Evolutionary conservation across 2,888 invertebrate species (phyloP).

Genomic region (Eupeodes luniger): DNA sequence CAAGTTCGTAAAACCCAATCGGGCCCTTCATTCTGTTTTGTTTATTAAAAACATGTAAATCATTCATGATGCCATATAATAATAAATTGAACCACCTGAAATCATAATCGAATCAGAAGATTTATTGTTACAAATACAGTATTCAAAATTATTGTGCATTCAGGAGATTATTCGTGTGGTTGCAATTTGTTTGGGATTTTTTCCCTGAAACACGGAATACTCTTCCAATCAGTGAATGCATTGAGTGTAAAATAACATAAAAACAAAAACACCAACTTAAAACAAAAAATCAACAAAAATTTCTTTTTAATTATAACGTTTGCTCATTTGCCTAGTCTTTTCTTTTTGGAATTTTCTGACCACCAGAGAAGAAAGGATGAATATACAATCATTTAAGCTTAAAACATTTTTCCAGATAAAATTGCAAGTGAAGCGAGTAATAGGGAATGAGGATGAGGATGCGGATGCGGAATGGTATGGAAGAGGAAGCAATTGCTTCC

Average conservation of each 20-base stretch:
- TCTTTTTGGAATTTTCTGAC: background rate
- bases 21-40: background rate
- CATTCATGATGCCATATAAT: background rate
- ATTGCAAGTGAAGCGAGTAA: constrained; percentile 44
- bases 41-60: constrained; percentile 5
- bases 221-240: constrained; percentile 9
- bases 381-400: constrained; percentile 39
- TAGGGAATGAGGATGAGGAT: background rate
- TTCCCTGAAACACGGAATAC: background rate
- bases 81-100: background rate
- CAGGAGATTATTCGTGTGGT: background rate
- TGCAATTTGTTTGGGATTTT: background rate
- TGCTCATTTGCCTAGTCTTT: constrained; percentile 52
- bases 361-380: constrained; percentile 19
- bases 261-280: background rate
- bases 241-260: background rate
- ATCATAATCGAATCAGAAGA: constrained; percentile 9
- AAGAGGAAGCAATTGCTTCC: constrained; percentile 58
- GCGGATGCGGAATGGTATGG: background rate
- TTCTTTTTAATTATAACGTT: constrained; percentile 56
- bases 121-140: constrained; percentile 1
- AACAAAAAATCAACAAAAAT: background rate
- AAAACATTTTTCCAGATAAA: constrained; percentile 30
- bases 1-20: background rate
- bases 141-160: background rate